Conservation (phyloP, 2,888 invertebrate genomes). For the Frankliniella fusca region DNA sequence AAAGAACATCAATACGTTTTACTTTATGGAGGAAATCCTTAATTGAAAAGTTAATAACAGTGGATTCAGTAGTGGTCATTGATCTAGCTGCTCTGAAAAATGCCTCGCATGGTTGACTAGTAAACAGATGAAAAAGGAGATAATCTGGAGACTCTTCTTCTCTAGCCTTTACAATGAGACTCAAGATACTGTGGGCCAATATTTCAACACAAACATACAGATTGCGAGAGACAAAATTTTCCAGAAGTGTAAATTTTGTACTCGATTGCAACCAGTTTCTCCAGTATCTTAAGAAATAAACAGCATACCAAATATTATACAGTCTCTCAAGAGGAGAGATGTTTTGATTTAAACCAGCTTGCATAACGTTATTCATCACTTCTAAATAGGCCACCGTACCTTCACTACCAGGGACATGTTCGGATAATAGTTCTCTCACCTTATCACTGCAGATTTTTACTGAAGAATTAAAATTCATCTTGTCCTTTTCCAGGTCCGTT, state of each 20-base stretch:
- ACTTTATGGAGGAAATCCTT: background rate
- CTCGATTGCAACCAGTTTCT: background rate
- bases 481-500: background rate
- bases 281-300: background rate
- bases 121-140: background rate
- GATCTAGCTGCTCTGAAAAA: background rate
- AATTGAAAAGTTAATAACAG: conserved; percentile 17
- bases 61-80: background rate
- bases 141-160: background rate
- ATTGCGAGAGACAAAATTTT: background rate
- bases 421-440: background rate
- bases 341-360: background rate
- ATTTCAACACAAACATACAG: background rate
- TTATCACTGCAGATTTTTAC: background rate
- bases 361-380: background rate
- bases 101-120: background rate
- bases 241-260: background rate
- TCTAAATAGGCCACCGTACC: background rate
- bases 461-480: background rate
- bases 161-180: background rate
- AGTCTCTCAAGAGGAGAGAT: background rate
- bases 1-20: background rate
- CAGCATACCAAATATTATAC: background rate
- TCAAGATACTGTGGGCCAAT: background rate
- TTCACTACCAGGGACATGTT: background rate